Evolutionary conservation across 2,888 invertebrate species (phyloP).

Genomic region (Agrochola litura): DNA sequence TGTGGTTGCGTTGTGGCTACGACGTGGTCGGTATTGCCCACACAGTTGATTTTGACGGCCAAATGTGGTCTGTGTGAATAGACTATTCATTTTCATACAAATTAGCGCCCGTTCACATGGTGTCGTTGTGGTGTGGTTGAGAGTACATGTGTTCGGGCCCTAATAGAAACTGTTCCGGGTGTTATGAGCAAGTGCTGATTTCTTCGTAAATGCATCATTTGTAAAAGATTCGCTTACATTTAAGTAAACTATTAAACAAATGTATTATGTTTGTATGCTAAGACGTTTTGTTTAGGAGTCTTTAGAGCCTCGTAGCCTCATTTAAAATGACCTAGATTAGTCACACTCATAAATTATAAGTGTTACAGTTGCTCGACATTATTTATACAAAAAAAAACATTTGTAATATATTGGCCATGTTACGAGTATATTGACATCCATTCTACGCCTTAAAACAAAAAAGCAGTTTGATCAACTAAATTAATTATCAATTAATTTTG

Average conservation of each 20-base stretch:
- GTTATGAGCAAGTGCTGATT: not conserved
- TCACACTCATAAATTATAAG: slow-evolving; percentile 6
- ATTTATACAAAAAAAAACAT: not conserved
- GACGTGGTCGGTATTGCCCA: no score
- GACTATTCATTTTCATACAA: no score
- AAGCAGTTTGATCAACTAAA: slow-evolving; percentile 12
- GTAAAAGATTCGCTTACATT: not conserved
- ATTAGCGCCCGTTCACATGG: no score
- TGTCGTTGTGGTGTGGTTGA: no score
- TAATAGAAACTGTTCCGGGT: not conserved
- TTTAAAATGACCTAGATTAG: slow-evolving; percentile 29
- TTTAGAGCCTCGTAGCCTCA: not conserved
- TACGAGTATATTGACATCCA: not conserved
- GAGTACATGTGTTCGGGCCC: no score
- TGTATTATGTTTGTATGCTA: not conserved
- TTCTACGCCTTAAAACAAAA: slow-evolving; percentile 1
- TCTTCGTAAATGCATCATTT: not conserved
- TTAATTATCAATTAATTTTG: slow-evolving; percentile 17
- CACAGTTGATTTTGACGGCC: no score
- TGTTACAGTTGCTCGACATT: slow-evolving; percentile 29
- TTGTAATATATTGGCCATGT: not conserved
- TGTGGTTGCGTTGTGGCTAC: no score
- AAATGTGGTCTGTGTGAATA: no score
- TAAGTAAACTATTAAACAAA: not conserved
- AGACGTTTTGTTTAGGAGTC: not conserved